Conservation (phyloP, 1,140 invertebrate species). For the Leptopilina boulardi region DNA sequence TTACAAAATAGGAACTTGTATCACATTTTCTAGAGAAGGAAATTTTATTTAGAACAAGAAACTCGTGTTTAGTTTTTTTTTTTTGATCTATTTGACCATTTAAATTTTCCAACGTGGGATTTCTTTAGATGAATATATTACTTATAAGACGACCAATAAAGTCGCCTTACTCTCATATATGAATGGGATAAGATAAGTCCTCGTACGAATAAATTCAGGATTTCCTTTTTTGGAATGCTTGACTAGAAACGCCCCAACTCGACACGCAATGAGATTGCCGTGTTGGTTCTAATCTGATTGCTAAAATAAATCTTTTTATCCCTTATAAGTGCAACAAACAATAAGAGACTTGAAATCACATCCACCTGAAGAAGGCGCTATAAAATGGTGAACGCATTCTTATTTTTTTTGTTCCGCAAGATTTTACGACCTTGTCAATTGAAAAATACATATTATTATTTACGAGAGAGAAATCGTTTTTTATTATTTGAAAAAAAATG, state of each 20-base stretch:
- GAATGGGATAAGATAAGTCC: constrained; percentile 16
- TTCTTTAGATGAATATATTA: constrained; percentile 24
- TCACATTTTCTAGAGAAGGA: background rate
- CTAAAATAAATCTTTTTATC: background rate
- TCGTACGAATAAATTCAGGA: constrained; percentile 18
- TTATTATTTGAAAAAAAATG: background rate
- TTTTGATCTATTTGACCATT: constrained; percentile 20
- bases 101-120: constrained; percentile 26
- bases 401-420: background rate
- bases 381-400: constrained; percentile 6
- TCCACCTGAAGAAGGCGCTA: background rate
- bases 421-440: background rate
- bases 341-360: constrained; percentile 20
- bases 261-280: background rate
- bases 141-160: constrained; percentile 19
- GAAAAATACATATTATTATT: background rate
- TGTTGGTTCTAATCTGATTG: background rate
- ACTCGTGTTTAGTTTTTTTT: background rate
- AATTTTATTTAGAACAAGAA: background rate
- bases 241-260: constrained; percentile 22
- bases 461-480: no score
- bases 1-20: background rate
- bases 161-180: constrained; percentile 1
- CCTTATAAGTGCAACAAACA: constrained; percentile 20
- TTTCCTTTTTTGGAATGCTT: background rate